phyloP scores from a whole-genome alignment of 2,888 invertebrate genomes.

The Tenthredo amoena region DNA sequence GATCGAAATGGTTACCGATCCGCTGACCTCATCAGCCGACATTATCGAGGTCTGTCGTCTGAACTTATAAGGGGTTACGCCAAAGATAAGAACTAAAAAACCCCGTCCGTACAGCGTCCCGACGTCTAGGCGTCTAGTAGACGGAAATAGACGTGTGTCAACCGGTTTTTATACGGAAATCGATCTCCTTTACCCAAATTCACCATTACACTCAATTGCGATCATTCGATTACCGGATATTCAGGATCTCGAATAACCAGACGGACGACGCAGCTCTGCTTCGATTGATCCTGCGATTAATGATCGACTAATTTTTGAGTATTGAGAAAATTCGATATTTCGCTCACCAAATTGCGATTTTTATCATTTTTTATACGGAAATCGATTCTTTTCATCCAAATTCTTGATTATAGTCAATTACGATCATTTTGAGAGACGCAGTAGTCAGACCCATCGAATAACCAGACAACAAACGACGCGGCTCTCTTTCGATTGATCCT shows the following conservation, averaged over 20 bases:
- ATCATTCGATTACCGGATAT: neutral
- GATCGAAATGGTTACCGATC: conserved; percentile 40
- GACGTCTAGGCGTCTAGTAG: neutral
- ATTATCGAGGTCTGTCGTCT: conserved; percentile 24
- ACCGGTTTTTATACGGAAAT: neutral
- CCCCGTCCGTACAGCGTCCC: neutral
- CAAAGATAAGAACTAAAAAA: conserved; percentile 22
- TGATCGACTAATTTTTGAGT: neutral
- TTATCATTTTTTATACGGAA: neutral
- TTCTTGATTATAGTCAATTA: neutral
- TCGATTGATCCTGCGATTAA: neutral
- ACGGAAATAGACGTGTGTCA: neutral
- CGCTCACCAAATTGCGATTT: neutral
- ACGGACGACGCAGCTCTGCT: neutral
- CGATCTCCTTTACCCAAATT: neutral
- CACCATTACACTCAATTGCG: neutral
- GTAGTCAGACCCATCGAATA: neutral
- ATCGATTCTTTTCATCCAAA: neutral
- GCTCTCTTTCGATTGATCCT: neutral
- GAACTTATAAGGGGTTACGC: conserved; percentile 43
- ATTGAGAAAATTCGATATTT: neutral
- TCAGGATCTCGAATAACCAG: neutral
- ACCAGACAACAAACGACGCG: neutral
- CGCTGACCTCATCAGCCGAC: conserved; percentile 43
- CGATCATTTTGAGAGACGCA: neutral